Evolutionary conservation across 2,113 vertebrate species (phyloP).

Genomic region (Hypanus sabinus): DNA sequence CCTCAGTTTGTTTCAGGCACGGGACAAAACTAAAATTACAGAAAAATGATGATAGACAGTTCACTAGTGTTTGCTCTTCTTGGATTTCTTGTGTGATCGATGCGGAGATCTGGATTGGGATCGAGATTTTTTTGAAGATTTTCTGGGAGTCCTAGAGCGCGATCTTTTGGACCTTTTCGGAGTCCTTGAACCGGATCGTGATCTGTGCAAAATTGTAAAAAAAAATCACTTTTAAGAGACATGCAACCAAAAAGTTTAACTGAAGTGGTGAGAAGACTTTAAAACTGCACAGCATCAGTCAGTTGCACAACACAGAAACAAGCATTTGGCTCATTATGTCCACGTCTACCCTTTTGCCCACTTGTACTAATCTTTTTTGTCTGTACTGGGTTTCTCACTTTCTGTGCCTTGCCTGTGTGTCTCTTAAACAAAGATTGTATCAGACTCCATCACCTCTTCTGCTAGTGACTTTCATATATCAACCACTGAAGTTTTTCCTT

Average conservation of each 20-base stretch:
- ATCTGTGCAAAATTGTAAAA: conserved; percentile 57
- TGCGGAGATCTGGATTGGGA: conserved; percentile 93
- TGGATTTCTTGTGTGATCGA: conserved; percentile 98
- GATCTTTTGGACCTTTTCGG: conserved; percentile 89
- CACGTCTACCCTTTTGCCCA: no score
- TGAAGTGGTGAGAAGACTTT: neutral
- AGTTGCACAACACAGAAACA: no score
- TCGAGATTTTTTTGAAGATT: conserved; percentile 91
- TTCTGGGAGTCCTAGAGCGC: conserved; percentile 89
- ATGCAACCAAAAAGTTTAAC: neutral
- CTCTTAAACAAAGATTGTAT: no score
- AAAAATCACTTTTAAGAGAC: neutral
- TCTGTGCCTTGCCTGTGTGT: no score
- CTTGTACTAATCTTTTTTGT: no score
- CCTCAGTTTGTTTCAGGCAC: conserved; percentile 68
- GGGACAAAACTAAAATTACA: conserved; percentile 72
- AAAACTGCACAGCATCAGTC: neutral
- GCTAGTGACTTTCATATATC: no score
- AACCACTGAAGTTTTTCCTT: no score
- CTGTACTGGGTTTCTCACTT: no score
- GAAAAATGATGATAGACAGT: conserved; percentile 55
- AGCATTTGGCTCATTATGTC: no score
- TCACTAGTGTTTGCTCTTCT: conserved; percentile 99
- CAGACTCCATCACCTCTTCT: no score
- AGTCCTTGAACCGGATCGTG: conserved; percentile 86